These are phyloP conservation scores for Rhopalosiphum padi DNA, from an alignment of 1,140 invertebrate species.

Conservation along the genomic window DNA sequence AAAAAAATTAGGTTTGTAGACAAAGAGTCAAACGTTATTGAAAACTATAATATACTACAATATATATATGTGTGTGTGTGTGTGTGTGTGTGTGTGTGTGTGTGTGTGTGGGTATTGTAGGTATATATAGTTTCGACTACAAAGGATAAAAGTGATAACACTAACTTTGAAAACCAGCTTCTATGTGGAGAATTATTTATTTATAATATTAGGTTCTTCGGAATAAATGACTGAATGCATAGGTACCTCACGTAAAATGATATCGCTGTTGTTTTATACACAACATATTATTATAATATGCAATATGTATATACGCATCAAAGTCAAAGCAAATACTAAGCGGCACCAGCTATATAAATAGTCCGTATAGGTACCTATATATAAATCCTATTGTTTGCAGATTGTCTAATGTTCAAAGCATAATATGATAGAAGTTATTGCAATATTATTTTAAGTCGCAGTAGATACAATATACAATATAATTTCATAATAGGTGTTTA, in stretches of 20 bases:
- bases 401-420: neutral
- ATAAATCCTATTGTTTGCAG: neutral
- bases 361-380: neutral
- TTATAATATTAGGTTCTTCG: neutral
- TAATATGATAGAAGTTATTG: neutral
- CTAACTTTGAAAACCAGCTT: neutral
- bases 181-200: neutral
- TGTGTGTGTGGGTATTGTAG: fast-evolving
- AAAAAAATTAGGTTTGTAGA: neutral
- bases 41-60: neutral
- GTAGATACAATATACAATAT: neutral
- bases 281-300: neutral
- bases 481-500: neutral
- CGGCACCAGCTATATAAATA: neutral
- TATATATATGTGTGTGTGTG: neutral
- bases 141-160: neutral
- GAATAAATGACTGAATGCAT: slow-evolving; percentile 15
- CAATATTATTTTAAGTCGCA: too few relatives aligned
- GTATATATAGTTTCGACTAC: neutral
- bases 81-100: neutral
- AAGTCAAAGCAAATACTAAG: neutral
- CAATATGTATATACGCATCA: neutral
- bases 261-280: neutral
- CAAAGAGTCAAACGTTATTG: neutral
- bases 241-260: neutral